Percentiles rank a stretch among this genome's conserved stretches.
Evolutionary conservation across 2,113 vertebrate species (phyloP).

Genomic region (Poeciliopsis prolifica): DNA sequence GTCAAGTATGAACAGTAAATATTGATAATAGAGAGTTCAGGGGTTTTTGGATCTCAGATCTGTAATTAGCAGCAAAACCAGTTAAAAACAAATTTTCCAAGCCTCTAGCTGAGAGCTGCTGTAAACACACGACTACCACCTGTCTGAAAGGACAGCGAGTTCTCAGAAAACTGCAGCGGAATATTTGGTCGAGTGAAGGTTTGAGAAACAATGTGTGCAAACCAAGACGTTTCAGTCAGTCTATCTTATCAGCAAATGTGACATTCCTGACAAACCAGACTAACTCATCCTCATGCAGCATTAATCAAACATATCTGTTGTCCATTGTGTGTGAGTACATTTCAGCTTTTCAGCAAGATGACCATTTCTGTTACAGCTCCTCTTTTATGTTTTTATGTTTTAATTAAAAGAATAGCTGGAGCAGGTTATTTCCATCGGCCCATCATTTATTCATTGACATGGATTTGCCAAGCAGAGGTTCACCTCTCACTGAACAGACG

Average conservation of each 20-base stretch:
- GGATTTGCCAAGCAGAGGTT: conserved; percentile 60
- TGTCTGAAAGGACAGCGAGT: conserved; percentile 12
- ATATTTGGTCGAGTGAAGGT: conserved; percentile 8
- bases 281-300: conserved; percentile 47
- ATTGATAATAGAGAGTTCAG: background rate
- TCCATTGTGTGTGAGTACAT: conserved; percentile 6
- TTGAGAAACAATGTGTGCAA: conserved; percentile 41
- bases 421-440: conserved; percentile 55
- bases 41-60: background rate
- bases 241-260: conserved; percentile 22
- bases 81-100: background rate
- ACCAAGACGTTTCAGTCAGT: conserved; percentile 33
- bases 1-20: background rate
- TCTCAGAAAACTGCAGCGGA: conserved; percentile 15
- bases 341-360: background rate
- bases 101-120: background rate
- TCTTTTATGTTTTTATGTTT: conserved; percentile 34
- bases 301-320: conserved; percentile 36
- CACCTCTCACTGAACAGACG: conserved; percentile 63
- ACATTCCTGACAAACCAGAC: conserved; percentile 35
- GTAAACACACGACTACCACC: conserved; percentile 1
- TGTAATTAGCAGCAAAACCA: background rate
- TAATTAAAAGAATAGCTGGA: conserved; percentile 52
- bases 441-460: conserved; percentile 72
- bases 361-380: background rate